Base-by-base conservation (phyloP, 2,113 vertebrate species). In the Hydropotes inermis region DNA sequence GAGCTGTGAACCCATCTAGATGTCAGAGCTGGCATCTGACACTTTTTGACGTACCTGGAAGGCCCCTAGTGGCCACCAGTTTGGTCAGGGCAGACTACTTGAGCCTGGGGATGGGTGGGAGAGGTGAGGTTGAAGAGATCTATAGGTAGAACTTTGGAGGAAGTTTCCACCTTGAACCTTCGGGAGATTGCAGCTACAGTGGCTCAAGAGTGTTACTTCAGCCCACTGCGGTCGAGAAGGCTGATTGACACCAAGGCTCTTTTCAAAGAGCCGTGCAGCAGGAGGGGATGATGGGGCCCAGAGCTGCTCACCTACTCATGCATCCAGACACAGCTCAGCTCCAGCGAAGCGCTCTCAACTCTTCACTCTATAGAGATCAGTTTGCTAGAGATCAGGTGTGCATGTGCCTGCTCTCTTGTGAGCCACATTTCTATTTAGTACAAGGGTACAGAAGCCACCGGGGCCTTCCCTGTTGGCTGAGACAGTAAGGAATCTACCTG, bases 351-450 rank as follows among this genome's bases (percentile, higher is more conserved):
- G 0, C 57, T 47, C 74, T 78, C 39, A 45, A 23, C 43, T 83
- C 19, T 2, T 4, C 4, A 47, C 30, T 57, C 79, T 3, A 5
- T 1, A 15, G 55, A 0, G 0, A 64, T 1, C 1, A 2, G 33
- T 3, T 50, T 39, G 57, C 47, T 50, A 50, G 47, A 50, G 47
- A 50, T 50, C 47, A 50, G 70, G 21, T 10, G 7, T 10, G 10
- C 12, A 4, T 14, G 39, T 2, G 10, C 8, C 0, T 1, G 15
- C 7, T 5, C n/a, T 16, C 54, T 57, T 36, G n/a, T 74, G 4
- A 8, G 23, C 21, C 64, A 36, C 0, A 76, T 30, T 74, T 95
- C 14, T 14, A 13, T 6, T 55, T 19, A 45, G 23, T 7, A 43
- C 39, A 27, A 14, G 6, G 36, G 12, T 76, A 27, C 19, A 76